Conservation (phyloP, 2,888 invertebrate species). For the Macrophya alboannulata region DNA sequence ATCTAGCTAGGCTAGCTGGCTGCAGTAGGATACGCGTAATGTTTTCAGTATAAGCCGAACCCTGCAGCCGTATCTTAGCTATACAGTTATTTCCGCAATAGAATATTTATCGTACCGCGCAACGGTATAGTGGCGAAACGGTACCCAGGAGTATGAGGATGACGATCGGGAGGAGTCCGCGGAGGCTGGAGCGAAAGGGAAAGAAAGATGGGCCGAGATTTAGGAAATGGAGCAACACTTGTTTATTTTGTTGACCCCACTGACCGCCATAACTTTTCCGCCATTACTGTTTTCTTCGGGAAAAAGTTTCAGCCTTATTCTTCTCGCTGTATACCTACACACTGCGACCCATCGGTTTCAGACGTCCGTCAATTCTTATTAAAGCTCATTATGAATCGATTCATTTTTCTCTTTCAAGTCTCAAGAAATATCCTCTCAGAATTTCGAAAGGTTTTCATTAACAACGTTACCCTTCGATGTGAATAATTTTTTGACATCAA, state of each 20-base stretch:
- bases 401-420: background rate
- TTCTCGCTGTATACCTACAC: background rate
- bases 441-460: background rate
- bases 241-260: conserved; percentile 71
- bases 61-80: conserved; percentile 61
- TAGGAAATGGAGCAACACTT: conserved; percentile 71
- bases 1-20: background rate
- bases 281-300: conserved; percentile 38
- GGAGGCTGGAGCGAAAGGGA: conserved; percentile 28
- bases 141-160: conserved; percentile 48
- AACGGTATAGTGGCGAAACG: conserved; percentile 43
- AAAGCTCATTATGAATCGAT: background rate
- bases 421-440: background rate
- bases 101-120: conserved; percentile 70
- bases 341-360: background rate
- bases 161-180: conserved; percentile 23
- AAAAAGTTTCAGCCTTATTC: background rate
- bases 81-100: conserved; percentile 67
- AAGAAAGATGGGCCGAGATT: conserved; percentile 68
- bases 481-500: no score
- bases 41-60: conserved; percentile 36
- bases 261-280: conserved; percentile 48
- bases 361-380: background rate
- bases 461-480: no score
- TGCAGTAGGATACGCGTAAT: conserved; percentile 35